Percentiles rank a stretch among this genome's conserved stretches.
phyloP scores from a whole-genome alignment of 2,888 invertebrate species.

The Thecophora atra region DNA sequence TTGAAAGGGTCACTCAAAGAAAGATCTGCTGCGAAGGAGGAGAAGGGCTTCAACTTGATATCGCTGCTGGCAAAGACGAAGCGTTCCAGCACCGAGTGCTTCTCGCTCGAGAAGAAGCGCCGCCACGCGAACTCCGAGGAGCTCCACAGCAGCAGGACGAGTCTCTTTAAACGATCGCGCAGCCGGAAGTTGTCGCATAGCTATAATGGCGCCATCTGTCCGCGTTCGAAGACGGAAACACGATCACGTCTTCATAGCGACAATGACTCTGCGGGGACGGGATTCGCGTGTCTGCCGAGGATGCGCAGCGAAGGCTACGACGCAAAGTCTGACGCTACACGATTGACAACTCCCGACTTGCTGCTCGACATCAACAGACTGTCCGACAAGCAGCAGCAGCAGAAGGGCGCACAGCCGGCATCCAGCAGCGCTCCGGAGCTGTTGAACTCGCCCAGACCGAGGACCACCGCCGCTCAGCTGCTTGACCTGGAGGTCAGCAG shows the following conservation, averaged over 20 bases:
- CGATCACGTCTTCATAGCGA: slow-evolving; percentile 62
- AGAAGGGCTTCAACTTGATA: slow-evolving; percentile 61
- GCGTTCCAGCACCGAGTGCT: slow-evolving; percentile 62
- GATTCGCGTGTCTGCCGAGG: slow-evolving; percentile 52
- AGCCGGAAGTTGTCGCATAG: slow-evolving; percentile 64
- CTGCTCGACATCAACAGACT: slow-evolving; percentile 63
- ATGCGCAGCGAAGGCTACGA: slow-evolving; percentile 50
- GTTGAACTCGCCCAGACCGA: slow-evolving; percentile 42
- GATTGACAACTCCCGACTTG: slow-evolving; percentile 62
- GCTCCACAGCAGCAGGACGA: slow-evolving; percentile 49
- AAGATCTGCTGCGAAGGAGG: slow-evolving; percentile 49
- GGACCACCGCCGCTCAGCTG: slow-evolving; percentile 49
- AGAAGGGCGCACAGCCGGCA: background rate
- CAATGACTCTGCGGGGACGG: slow-evolving; percentile 57
- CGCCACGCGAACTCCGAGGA: slow-evolving; percentile 62
- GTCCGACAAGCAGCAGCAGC: slow-evolving; percentile 50
- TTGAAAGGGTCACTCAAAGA: slow-evolving; percentile 46
- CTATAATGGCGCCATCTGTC: slow-evolving; percentile 58
- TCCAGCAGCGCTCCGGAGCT: slow-evolving; percentile 33
- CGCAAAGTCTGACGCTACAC: slow-evolving; percentile 44
- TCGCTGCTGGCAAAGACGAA: slow-evolving; percentile 62
- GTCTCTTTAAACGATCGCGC: slow-evolving; percentile 59
- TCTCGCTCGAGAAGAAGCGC: slow-evolving; percentile 60
- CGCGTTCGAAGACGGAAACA: slow-evolving; percentile 50
- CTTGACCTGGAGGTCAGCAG: slow-evolving; percentile 51